phyloP scores from a whole-genome alignment of 2,888 invertebrate genomes.

The Dioctria linearis region DNA sequence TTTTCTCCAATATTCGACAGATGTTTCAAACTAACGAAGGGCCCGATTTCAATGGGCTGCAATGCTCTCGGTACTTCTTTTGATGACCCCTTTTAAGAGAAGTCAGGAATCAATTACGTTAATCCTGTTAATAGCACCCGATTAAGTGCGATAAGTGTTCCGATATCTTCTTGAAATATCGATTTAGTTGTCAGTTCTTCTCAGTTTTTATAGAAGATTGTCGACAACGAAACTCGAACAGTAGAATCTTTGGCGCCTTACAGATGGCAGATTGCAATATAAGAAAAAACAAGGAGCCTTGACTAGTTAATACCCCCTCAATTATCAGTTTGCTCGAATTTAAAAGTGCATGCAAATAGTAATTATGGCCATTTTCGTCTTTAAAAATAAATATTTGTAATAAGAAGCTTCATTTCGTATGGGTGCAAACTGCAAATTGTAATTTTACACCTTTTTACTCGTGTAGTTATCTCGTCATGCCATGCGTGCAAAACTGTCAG shows the following conservation, averaged over 20 bases:
- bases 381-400: no score
- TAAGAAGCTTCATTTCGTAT: no score
- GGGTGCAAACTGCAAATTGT: not conserved
- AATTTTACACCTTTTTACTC: slow-evolving; percentile 28
- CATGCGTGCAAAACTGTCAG: slow-evolving; percentile 18
- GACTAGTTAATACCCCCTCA: no score
- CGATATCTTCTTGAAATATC: slow-evolving; percentile 4
- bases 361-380: not conserved
- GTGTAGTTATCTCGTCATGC: slow-evolving; percentile 3
- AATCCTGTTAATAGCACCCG: slow-evolving; percentile 58
- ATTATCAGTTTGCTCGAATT: not conserved
- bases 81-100: slow-evolving; percentile 53
- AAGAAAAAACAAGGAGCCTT: no score
- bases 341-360: slow-evolving; percentile 5
- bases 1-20: slow-evolving; percentile 34
- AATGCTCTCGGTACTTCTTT: not conserved
- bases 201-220: not conserved
- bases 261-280: no score
- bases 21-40: slow-evolving; percentile 20
- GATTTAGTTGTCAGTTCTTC: not conserved
- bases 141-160: slow-evolving; percentile 55
- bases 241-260: no score
- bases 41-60: slow-evolving; percentile 12
- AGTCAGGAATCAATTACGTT: slow-evolving; percentile 57
- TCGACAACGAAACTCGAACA: no score